Evolutionary conservation across 1,140 invertebrate species (phyloP), one percentile per base, ranked within the genome.

Genomic region (Atta texana): DNA sequence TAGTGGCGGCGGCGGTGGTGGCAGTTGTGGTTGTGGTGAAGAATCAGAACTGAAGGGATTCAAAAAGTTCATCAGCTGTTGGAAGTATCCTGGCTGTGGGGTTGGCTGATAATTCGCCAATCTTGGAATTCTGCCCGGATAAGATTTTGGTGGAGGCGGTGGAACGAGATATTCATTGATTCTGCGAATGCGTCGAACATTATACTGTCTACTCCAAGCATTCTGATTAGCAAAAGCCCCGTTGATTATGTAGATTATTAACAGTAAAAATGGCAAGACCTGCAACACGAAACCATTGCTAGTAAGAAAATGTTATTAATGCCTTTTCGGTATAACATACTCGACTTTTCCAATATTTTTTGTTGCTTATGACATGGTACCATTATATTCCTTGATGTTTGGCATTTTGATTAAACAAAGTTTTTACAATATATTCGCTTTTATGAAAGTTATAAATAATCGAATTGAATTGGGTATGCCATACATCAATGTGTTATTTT

Each of bases 81-180:
- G 89, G 44, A 95, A 92, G 55, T 95, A 95, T 24, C 93, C 93
- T 5, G 91, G 87, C 1, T 86, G 4, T 18, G 89, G 72, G 1
- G 84, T 71, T n/a, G 82, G 55, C 0, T 77, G 80, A 7, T 44
- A 55, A 34, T 69, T 71, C 16, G 53, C 75, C 61, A 90, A 39
- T 80, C 90, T 87, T 49, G 87, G 88, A 16, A 90, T 71, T 71
- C 90, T 88, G 4, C 85, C 53, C 0, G 88, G 74, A n/a, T 76
- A 78, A 31, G 77, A 49, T 31, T 31, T 90, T 3, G 64, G 78
- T 1, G 77, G 71, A 0, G 92, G 91, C 1, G 94, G 94, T 82
- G 94, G 94, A 18, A 93, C 89, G n/a, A 95, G 72, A 24, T 92
- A 95, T 72, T 95, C 94, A 66, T 92, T 88, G 18, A 89, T 86